Evolutionary conservation across 2,113 vertebrate species (phyloP).

Genomic region (Bombycilla garrulus): DNA sequence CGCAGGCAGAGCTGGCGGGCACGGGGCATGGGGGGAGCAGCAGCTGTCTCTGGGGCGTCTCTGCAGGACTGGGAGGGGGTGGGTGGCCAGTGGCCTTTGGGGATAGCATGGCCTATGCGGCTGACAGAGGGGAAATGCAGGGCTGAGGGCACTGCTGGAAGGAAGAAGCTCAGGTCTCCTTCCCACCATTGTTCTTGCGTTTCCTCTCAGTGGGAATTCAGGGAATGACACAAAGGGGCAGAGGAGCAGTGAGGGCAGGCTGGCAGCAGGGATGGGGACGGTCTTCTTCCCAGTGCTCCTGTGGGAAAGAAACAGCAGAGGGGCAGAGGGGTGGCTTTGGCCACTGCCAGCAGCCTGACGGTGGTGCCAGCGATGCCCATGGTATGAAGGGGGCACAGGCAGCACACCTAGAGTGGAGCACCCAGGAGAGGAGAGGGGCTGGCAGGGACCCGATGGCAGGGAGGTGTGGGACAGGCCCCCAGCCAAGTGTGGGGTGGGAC

Average conservation of each 20-base stretch:
- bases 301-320: slow-evolving; percentile 3
- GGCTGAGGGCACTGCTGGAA: not conserved
- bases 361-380: fast-evolving
- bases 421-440: not conserved
- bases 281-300: not conserved
- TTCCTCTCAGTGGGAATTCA: not conserved
- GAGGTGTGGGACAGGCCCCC: fast-evolving
- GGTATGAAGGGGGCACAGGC: not conserved
- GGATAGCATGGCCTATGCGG: not conserved
- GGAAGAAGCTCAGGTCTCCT: not conserved
- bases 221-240: not conserved
- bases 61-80: not conserved
- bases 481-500: not conserved
- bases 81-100: not conserved
- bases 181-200: not conserved
- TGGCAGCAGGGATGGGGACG: not conserved
- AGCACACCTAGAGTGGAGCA: not conserved
- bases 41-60: not conserved
- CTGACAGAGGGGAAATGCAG: fast-evolving
- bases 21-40: not conserved
- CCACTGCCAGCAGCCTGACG: not conserved
- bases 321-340: not conserved
- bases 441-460: not conserved
- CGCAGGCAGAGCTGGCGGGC: fast-evolving
- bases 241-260: not conserved